Evolutionary conservation across 92 coral and sea anemone species (phyloP).

Genomic region (Epizoanthus fatuus): DNA sequence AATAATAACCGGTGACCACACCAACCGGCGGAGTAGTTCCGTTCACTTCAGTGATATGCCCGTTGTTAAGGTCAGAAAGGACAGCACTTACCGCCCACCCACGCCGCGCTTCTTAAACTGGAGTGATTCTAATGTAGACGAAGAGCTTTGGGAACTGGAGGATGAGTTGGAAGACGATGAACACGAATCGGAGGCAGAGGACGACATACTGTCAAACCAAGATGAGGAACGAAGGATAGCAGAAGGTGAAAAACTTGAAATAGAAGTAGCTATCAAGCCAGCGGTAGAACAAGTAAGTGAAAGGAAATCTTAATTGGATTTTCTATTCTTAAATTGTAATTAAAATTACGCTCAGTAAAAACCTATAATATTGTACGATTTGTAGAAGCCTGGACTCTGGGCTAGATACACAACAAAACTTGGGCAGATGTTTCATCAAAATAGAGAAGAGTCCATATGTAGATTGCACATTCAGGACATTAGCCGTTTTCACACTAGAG

Average conservation of each 20-base stretch:
- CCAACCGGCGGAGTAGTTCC: conserved; percentile 62
- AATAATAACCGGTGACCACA: background rate
- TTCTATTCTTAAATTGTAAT: no score
- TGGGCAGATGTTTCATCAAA: no score
- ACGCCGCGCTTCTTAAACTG: conserved; percentile 71
- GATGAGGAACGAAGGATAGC: background rate
- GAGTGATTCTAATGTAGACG: conserved; percentile 12
- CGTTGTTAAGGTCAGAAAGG: conserved; percentile 45
- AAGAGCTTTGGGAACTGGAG: conserved; percentile 49
- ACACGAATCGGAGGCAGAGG: conserved; percentile 35
- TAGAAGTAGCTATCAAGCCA: background rate
- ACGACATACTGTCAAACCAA: background rate
- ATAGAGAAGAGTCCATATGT: no score
- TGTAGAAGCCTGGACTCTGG: no score
- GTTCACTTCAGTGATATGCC: conserved; percentile 74
- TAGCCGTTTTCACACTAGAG: no score
- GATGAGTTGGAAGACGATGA: conserved; percentile 50
- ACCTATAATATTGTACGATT: no score
- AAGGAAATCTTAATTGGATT: no score
- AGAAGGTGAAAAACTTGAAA: background rate
- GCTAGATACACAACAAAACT: no score
- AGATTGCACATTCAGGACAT: no score
- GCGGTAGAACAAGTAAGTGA: background rate
- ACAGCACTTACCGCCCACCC: conserved; percentile 78
- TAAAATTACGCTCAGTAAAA: no score